phyloP scores from a whole-genome alignment of 1,140 invertebrate genomes.

The Frieseomelitta varia region DNA sequence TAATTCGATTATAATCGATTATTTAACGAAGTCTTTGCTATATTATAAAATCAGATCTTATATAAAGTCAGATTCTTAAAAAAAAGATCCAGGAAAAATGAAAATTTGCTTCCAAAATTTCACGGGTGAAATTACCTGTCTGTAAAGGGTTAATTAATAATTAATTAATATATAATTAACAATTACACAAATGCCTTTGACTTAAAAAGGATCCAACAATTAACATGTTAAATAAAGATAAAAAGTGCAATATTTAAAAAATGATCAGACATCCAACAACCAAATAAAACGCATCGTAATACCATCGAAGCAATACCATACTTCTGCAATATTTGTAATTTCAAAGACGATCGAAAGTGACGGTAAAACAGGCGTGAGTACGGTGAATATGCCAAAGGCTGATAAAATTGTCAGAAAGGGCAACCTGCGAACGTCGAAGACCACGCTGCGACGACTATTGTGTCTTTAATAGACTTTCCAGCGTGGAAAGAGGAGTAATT shows the following conservation, averaged over 20 bases:
- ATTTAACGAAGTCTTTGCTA: no score
- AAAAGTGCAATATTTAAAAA: not conserved
- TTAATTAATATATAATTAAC: no score
- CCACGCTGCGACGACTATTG: conserved; percentile 14
- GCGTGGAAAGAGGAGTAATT: conserved; percentile 46
- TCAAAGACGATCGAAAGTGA: not conserved
- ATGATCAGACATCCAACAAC: not conserved
- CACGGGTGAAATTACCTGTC: no score
- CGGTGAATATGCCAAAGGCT: not conserved
- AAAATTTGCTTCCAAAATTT: no score
- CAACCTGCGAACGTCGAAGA: conserved; percentile 7
- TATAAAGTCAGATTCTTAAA: no score
- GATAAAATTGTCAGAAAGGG: not conserved
- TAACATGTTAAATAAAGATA: not conserved
- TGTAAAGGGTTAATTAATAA: no score
- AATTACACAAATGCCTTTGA: no score
- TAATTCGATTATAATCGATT: no score
- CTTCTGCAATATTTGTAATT: not conserved
- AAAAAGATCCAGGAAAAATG: no score
- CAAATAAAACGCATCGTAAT: not conserved
- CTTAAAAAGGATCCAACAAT: no score
- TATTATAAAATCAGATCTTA: no score
- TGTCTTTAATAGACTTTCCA: conserved; percentile 28
- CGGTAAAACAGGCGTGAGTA: not conserved
- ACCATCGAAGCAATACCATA: not conserved